phyloP scores from a whole-genome alignment of 1,140 invertebrate species.

The Orchesella cincta region DNA sequence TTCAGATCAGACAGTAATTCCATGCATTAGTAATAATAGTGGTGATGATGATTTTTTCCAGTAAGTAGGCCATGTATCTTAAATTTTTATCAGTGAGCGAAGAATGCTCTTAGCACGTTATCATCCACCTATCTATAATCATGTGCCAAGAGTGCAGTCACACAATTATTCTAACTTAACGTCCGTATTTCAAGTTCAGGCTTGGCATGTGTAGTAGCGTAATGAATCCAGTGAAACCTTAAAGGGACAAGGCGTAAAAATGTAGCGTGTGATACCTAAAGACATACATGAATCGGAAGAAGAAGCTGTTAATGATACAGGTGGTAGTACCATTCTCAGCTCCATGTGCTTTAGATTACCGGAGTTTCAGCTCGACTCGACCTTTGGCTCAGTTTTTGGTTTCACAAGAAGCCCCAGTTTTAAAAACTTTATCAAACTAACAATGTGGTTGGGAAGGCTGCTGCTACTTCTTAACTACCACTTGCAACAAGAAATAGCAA shows the following conservation, averaged over 20 bases:
- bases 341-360: constrained; percentile 7
- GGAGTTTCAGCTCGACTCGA: neutral
- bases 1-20: neutral
- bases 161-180: neutral
- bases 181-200: neutral
- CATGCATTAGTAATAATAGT: neutral
- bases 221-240: neutral
- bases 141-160: constrained; percentile 26
- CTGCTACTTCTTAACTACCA: too few species aligned
- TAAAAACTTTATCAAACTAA: too few species aligned
- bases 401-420: too few species aligned
- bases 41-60: neutral
- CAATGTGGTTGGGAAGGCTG: too few species aligned
- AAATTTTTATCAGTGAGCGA: constrained; percentile 9
- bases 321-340: neutral
- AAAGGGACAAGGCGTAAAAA: constrained; percentile 8
- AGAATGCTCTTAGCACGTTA: constrained; percentile 18
- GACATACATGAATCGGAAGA: constrained; percentile 18
- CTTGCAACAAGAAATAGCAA: too few species aligned
- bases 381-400: neutral
- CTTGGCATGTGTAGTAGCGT: neutral
- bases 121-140: constrained; percentile 20
- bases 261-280: constrained; percentile 7
- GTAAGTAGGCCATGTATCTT: constrained; percentile 20
- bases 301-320: constrained; percentile 16